These are phyloP conservation scores for Muntiacus muntjak DNA, from an alignment of 2,113 vertebrate genomes.

Conservation along the genomic window DNA sequence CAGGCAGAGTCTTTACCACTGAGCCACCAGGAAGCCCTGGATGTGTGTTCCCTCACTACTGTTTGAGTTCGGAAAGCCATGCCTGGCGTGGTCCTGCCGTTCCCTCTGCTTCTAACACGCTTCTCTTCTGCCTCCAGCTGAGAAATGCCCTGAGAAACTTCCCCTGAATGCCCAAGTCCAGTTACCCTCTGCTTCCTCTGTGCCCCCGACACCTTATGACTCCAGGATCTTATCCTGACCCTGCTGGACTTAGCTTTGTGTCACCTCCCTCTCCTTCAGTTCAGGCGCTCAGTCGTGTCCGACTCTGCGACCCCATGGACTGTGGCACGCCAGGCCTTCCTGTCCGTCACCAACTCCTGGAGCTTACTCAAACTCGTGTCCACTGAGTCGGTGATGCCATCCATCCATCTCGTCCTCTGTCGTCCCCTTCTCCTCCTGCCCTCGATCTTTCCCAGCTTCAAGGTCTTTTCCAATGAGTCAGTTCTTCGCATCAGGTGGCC, in stretches of 20 bases:
- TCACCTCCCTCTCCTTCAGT: neutral
- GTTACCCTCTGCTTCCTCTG: neutral
- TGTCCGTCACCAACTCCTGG: neutral
- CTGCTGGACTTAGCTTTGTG: neutral
- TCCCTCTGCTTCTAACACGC: neutral
- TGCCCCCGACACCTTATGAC: neutral
- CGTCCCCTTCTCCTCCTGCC: neutral
- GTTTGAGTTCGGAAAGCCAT: neutral
- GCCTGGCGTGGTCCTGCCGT: neutral
- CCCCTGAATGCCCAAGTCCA: too few species aligned
- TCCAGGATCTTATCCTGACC: too few species aligned
- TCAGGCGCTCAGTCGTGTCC: fast-evolving
- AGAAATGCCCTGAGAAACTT: neutral
- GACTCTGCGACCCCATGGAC: neutral
- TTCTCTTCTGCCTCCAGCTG: neutral
- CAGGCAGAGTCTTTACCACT: neutral
- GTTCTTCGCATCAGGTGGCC: neutral
- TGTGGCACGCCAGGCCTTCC: neutral
- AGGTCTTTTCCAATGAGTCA: neutral
- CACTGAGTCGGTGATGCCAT: neutral
- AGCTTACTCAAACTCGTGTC: neutral
- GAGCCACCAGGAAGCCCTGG: neutral
- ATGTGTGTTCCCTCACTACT: fast-evolving
- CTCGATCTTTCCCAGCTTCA: neutral
- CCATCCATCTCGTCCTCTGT: neutral